Evolutionary conservation across 2,797 vertebrate species (phyloP).

Genomic region (Neoniphon sammara): DNA sequence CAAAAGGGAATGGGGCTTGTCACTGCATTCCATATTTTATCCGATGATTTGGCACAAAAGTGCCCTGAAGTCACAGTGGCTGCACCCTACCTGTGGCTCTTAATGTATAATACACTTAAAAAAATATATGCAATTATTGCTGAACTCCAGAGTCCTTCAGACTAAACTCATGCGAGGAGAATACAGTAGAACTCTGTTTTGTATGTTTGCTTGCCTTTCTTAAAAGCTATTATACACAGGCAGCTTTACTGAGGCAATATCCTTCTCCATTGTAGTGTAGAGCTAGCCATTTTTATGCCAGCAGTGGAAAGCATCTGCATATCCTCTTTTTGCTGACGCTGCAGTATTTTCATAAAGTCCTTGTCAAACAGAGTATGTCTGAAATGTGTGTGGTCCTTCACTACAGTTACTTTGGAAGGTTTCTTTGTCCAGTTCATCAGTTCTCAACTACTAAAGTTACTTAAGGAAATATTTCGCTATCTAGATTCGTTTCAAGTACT

Average conservation of each 20-base stretch:
- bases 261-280: constrained; percentile 41
- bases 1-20: constrained; percentile 52
- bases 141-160: constrained; percentile 48
- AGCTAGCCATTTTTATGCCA: constrained; percentile 33
- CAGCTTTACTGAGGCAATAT: constrained; percentile 24
- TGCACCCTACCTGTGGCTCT: constrained; percentile 39
- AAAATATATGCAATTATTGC: constrained; percentile 46
- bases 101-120: constrained; percentile 46
- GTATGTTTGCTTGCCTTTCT: constrained; percentile 5
- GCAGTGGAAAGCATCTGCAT: no score
- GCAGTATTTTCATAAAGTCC: no score
- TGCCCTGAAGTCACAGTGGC: constrained; percentile 50
- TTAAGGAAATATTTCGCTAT: constrained; percentile 22
- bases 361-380: no score
- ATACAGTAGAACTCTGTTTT: neutral
- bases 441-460: constrained; percentile 33
- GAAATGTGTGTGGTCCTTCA: no score
- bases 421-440: neutral
- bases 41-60: constrained; percentile 57
- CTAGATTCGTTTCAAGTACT: constrained; percentile 1
- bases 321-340: no score
- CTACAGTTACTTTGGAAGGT: no score
- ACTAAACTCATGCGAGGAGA: neutral
- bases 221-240: constrained; percentile 33
- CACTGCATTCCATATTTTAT: constrained; percentile 60